Evolutionary conservation across 2,113 vertebrate species (phyloP).

Genomic region (Lucifuga dentata): DNA sequence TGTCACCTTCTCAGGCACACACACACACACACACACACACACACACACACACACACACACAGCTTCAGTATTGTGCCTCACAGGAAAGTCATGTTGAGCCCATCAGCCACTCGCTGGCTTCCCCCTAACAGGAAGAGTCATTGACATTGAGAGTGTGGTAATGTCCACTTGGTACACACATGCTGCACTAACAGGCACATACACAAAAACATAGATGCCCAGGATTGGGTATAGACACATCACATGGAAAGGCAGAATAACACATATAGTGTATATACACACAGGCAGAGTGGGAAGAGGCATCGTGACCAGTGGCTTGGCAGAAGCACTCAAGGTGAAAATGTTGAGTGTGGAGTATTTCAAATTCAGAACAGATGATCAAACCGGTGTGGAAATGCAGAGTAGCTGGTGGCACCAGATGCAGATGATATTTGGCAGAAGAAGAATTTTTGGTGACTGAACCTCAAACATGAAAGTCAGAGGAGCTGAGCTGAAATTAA

Average conservation of each 20-base stretch:
- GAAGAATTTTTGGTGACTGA: slow-evolving; percentile 32
- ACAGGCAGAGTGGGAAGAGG: slow-evolving; percentile 28
- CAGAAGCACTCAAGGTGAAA: slow-evolving; percentile 66
- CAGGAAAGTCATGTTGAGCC: slow-evolving; percentile 26
- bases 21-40: slow-evolving; percentile 58
- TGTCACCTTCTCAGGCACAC: background rate
- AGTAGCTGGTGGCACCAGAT: slow-evolving; percentile 52
- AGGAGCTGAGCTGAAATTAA: slow-evolving; percentile 35
- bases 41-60: slow-evolving; percentile 2
- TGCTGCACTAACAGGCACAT: background rate
- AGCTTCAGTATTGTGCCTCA: slow-evolving; percentile 11
- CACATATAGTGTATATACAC: slow-evolving; percentile 11
- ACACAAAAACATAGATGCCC: background rate
- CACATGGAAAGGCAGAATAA: slow-evolving; percentile 8
- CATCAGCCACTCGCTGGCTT: slow-evolving; percentile 35
- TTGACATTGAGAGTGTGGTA: slow-evolving; percentile 49
- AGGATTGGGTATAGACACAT: too few relatives aligned
- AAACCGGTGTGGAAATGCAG: slow-evolving; percentile 43
- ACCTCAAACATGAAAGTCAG: slow-evolving; percentile 48
- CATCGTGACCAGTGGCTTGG: slow-evolving; percentile 65
- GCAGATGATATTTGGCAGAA: slow-evolving; percentile 56
- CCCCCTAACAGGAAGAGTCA: slow-evolving; percentile 20
- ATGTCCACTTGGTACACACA: slow-evolving; percentile 4
- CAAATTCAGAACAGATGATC: slow-evolving; percentile 72
- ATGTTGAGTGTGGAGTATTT: slow-evolving; percentile 59